Evolutionary conservation across 2,888 invertebrate genomes (phyloP).

Genomic region (Meiosimyza platycephala): DNA sequence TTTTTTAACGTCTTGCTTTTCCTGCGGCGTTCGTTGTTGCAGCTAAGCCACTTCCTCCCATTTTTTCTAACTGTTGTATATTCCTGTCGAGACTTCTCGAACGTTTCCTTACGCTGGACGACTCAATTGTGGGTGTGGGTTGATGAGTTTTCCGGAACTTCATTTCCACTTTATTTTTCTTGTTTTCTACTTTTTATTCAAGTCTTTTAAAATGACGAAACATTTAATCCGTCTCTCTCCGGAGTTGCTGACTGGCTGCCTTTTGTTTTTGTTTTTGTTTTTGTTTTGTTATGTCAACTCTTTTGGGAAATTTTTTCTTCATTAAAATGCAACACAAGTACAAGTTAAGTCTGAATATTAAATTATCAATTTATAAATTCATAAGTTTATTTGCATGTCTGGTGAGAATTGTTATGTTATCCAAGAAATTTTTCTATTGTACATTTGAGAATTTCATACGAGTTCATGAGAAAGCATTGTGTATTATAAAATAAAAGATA

Average conservation of each 20-base stretch:
- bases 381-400: conserved; percentile 18
- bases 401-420: conserved; percentile 13
- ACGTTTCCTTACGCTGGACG: too few species aligned
- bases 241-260: neutral
- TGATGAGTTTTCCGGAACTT: too few species aligned
- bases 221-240: conserved; percentile 4
- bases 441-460: neutral
- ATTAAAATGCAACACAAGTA: conserved; percentile 28
- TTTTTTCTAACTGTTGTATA: too few species aligned
- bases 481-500: too few species aligned
- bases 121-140: too few species aligned
- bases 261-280: neutral
- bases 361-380: conserved; percentile 25
- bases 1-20: too few species aligned
- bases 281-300: neutral
- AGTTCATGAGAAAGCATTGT: too few species aligned
- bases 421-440: neutral
- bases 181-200: too few species aligned
- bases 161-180: too few species aligned
- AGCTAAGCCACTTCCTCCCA: too few species aligned
- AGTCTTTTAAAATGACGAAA: neutral
- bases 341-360: conserved; percentile 7
- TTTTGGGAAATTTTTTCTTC: conserved; percentile 22
- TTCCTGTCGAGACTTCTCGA: too few species aligned
- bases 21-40: too few species aligned